phyloP scores from a whole-genome alignment of 1,140 invertebrate species.

The Drosophila hydei region DNA sequence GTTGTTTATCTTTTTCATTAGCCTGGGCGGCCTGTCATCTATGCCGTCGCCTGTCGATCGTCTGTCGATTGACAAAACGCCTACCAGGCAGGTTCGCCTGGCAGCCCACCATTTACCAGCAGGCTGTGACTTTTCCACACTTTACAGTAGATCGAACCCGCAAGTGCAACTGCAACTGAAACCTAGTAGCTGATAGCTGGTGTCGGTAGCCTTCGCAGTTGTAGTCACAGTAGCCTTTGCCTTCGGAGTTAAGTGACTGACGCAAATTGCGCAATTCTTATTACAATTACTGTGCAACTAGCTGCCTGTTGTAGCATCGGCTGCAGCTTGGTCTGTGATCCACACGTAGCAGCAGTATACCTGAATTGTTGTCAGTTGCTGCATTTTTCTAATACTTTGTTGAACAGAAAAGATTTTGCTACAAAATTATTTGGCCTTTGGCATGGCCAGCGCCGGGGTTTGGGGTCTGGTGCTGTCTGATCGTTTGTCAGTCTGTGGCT shows the following conservation, averaged over 20 bases:
- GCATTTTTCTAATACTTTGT: conserved; percentile 73
- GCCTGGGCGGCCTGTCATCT: conserved; percentile 79
- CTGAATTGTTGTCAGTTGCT: conserved; percentile 26
- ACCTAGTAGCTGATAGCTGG: conserved; percentile 9
- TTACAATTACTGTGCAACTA: conserved; percentile 77
- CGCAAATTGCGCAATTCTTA: conserved; percentile 81
- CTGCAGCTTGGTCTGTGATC: conserved; percentile 20
- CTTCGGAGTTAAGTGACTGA: conserved; percentile 69
- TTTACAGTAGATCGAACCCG: conserved; percentile 55
- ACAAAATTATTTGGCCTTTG: conserved; percentile 68
- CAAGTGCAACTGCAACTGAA: conserved; percentile 11
- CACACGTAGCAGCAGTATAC: conserved; percentile 50
- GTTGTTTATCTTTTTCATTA: conserved; percentile 82
- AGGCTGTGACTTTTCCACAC: conserved; percentile 64
- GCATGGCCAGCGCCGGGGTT: conserved; percentile 27
- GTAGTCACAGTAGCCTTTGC: neutral
- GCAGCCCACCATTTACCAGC: conserved; percentile 32
- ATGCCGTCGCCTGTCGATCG: conserved; percentile 76
- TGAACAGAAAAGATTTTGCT: conserved; percentile 27
- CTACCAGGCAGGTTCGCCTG: conserved; percentile 48
- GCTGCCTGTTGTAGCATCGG: conserved; percentile 24
- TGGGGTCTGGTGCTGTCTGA: conserved; percentile 51
- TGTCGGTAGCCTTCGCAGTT: conserved; percentile 13
- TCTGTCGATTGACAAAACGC: conserved; percentile 74
- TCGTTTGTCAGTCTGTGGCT: conserved; percentile 58